Base-by-base conservation (phyloP, 2,888 invertebrate species). In the Ceraclea dissimilis region DNA sequence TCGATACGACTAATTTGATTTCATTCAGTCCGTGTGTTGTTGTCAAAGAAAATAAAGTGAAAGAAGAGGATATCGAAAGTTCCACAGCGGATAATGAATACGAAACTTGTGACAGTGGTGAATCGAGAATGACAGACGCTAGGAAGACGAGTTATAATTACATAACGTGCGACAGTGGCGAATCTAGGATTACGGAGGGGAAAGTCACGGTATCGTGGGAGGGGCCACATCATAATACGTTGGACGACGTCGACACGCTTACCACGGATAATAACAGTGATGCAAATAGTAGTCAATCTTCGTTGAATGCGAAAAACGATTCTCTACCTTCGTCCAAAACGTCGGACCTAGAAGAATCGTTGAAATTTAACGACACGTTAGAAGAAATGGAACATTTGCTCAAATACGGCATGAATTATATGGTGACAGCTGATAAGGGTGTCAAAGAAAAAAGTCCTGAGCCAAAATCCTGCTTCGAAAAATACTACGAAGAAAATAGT, bases 341-440 rank as follows among this genome's bases (percentile, higher is more conserved):
- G 10, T 52, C 56, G 8, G 21, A 19, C 18, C 49, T 10, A 6
- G 52, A 57, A 18, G 57, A 56, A 13, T 56, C 60, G 2, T 47
- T 60, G 13, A 58, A 70, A 39, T 74, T 74, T 50, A 72, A 74
- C 60, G 70, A 73, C 60, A 73, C 74, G 2, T 66, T 74, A 55
- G 74, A 74, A 64, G 71, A 74, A 64, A 71, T 74, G 48, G 72
- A 73, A 39, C 71, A 72, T 58, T 67, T 73, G 64, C 66, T 73
- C 63, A 67, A 70, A 50, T 67, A 69, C 22, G 73, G 71, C 2
- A 64, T 67, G 61, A 67, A 72, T 56, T 68, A 69, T 33, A 49
- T 51, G 21, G 16, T 21, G 6, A 19, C 55, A 2, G 20, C 2
- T 13, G 47, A 11, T 11, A 16, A 47, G 18, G 5, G 4, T 11